phyloP scores from a whole-genome alignment of 2,888 invertebrate genomes.

The Oligia latruncula region DNA sequence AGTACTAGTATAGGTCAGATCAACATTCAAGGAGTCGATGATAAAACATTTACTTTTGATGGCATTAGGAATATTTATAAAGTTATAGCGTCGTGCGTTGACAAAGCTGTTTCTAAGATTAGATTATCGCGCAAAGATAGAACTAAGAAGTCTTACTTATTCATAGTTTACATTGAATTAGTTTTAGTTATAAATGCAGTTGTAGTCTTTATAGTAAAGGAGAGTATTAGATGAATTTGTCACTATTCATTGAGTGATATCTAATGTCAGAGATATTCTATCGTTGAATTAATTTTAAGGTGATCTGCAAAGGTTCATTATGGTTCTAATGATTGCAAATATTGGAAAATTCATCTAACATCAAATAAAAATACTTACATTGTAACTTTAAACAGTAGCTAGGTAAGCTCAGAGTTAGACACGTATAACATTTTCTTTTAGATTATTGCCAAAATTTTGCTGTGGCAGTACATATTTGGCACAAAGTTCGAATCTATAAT shows the following conservation, averaged over 20 bases:
- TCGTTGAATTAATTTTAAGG: constrained; percentile 2
- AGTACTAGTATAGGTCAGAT: background rate
- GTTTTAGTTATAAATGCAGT: constrained; percentile 64
- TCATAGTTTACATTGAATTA: constrained; percentile 55
- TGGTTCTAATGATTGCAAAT: constrained; percentile 28
- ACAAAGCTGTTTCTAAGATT: constrained; percentile 7
- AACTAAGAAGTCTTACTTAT: constrained; percentile 40
- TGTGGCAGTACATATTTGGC: constrained; percentile 84
- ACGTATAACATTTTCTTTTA: constrained; percentile 70
- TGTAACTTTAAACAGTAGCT: constrained; percentile 68
- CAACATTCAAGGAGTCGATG: background rate
- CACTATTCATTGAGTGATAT: constrained; percentile 21
- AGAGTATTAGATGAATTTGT: constrained; percentile 55
- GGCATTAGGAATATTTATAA: background rate
- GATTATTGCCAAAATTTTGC: constrained; percentile 78
- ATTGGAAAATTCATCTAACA: constrained; percentile 62
- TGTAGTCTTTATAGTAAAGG: constrained; percentile 62
- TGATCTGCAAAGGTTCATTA: background rate
- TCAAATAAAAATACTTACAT: constrained; percentile 66
- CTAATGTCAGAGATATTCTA: background rate
- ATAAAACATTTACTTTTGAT: background rate
- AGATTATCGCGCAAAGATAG: constrained; percentile 40
- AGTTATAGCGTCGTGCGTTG: background rate
- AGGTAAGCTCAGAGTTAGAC: constrained; percentile 78
- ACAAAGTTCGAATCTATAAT: constrained; percentile 77